Evolutionary conservation across 2,113 vertebrate species (phyloP).

Genomic region (Passer montanus): DNA sequence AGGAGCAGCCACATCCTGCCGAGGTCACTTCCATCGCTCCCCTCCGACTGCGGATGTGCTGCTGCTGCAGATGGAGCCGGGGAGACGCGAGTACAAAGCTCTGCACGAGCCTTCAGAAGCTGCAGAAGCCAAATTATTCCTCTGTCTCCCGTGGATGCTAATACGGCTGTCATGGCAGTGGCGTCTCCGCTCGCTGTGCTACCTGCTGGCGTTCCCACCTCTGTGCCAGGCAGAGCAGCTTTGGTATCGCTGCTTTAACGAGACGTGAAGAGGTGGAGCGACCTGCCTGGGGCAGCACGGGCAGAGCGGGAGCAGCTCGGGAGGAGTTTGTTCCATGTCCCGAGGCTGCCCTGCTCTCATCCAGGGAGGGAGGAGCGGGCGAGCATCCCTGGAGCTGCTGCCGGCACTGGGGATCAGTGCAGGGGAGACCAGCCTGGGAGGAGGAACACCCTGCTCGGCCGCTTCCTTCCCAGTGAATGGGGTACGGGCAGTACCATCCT

Average conservation of each 20-base stretch:
- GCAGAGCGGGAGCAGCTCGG: background rate
- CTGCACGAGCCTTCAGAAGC: background rate
- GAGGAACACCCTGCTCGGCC: background rate
- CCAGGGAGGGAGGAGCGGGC: rapidly evolving
- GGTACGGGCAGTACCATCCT: rapidly evolving
- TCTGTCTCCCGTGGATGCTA: conserved; percentile 2
- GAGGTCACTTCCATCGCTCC: background rate
- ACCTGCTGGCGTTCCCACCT: background rate
- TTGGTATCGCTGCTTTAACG: background rate
- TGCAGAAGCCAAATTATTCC: background rate
- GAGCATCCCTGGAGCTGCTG: background rate
- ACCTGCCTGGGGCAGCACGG: background rate
- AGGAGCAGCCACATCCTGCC: background rate
- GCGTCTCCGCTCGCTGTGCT: background rate
- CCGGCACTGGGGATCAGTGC: background rate
- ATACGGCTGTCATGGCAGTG: background rate
- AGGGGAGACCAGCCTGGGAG: background rate
- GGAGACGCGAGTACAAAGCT: background rate
- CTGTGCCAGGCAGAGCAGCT: background rate
- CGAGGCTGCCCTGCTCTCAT: background rate
- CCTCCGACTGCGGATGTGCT: background rate
- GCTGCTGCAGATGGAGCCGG: background rate
- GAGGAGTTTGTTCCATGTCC: background rate
- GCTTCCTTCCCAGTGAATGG: background rate
- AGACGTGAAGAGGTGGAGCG: background rate